Base-by-base conservation (phyloP, 2,888 invertebrate genomes). In the Amiota minor region DNA sequence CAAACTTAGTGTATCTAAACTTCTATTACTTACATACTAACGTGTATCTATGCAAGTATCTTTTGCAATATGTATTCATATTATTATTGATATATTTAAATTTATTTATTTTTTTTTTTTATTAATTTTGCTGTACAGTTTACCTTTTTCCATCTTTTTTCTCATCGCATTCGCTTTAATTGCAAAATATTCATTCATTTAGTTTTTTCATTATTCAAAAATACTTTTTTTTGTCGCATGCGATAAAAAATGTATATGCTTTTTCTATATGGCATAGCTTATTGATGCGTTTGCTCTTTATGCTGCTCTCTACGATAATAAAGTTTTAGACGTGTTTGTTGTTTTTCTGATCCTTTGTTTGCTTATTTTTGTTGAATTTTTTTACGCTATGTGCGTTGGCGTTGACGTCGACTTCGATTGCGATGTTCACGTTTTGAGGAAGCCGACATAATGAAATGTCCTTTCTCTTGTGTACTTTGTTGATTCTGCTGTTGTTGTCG, bases 301-400 rank as follows among this genome's bases (percentile, higher is more conserved):
- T 61, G n/a, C 53, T 53, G 56, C 74, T 47, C 20, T 55, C 67
- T 53, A 46, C 50, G 61, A 35, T 46, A 65, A 35, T 35, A 35
- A 35, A 35, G 35, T 35, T 35, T 35, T 35, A 35, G 35, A 35
- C 6, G 35, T 35, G 2, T 35, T 35, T 62, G 53, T 46, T 56
- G 35, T 65, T 76, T 71, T 77, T 77, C 69, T 71, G 55, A n/a
- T 18, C 53, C 18, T 20, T 20, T 18, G 50, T 23, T 53, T 14
- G 53, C 16, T 23, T 65, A 71, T 75, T 47, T 49, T 50, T 53
- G 71, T 61, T 47, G 61, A 6, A n/a, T 62, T 72, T 74, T 70
- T 56, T 69, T 61, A 74, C 81, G 85, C 80, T 83, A 86, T 83
- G 85, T 82, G 75, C 76, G 80, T 75, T 76, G 76, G 80, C 79